Evolutionary conservation across 2,797 vertebrate genomes (phyloP), one percentile per base, ranked within the genome.

Genomic region (Malurus splendens): DNA sequence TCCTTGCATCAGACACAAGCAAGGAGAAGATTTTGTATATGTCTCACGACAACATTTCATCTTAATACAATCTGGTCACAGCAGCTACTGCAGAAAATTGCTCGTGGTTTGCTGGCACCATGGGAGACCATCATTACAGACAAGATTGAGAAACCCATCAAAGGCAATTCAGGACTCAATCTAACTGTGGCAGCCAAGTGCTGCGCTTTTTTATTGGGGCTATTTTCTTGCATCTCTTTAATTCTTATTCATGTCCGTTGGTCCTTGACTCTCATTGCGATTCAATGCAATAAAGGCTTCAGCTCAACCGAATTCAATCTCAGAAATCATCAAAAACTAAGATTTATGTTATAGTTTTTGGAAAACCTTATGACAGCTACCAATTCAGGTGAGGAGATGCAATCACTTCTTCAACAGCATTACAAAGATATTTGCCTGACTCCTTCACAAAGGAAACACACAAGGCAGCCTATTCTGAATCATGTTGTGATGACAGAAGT

Each of bases 81-180:
- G 95, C 80, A 94, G 89, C 92, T 91, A 95, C 94, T 91, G 92
- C 86, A 94, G 93, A 95, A 96, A 97, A 97, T 96, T 95, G 93
- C 93, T 95, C 19, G n/a, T 77, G 79, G 81, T 95, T 96, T 96
- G 91, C 87, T 90, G 70, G 88, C 96, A 96, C 94, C 84, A 85
- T 87, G 87, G 95, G 96, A 96, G 87, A 89, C 94, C 90, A 91
- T 94, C 87, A 86, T 96, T 95, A 96, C 95, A 83, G 89, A 94
- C 85, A 95, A 95, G 94, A 96, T 80, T 95, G 95, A 96, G 92
- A 96, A 96, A 96, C 88, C 85, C 55, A 62, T 95, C 95, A 90
- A 76, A 76, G 92, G 94, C 95, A 95, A 95, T 95, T 94, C 90
- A 92, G 74, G 82, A 93, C 73, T 93, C 88, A 90, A 73, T 96